A percentile compares a stretch with the other conserved stretches of the same genome.
Evolutionary conservation across 2,113 vertebrate genomes (phyloP).

Genomic region (Copsychus sechellarum): DNA sequence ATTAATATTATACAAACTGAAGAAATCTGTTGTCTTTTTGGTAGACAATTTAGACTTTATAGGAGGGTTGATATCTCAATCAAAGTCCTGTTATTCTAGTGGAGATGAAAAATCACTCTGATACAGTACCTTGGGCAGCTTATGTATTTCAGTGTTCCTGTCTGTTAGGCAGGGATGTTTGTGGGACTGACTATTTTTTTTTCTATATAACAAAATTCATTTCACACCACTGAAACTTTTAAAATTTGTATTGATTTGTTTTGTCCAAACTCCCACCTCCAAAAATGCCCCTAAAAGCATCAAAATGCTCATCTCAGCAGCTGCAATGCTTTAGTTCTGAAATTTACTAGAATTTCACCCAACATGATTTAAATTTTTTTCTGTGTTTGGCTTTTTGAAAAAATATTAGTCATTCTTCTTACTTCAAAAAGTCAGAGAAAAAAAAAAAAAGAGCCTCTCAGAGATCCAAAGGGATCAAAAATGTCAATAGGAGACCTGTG

Average conservation of each 20-base stretch:
- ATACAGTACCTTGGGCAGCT: background rate
- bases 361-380: rapidly evolving
- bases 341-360: background rate
- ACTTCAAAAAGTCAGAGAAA: background rate
- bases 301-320: rapidly evolving
- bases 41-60: background rate
- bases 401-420: background rate
- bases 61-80: background rate
- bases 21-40: background rate
- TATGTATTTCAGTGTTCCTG: background rate
- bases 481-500: rapidly evolving
- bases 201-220: background rate
- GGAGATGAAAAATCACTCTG: background rate
- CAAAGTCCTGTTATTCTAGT: background rate
- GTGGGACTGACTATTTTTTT: background rate
- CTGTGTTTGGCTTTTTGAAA: background rate
- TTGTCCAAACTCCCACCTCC: background rate
- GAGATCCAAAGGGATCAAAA: background rate
- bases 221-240: background rate
- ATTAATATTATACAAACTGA: background rate
- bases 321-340: background rate
- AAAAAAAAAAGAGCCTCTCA: background rate
- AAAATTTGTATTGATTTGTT: background rate
- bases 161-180: background rate
- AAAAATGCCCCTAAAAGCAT: background rate